A percentile compares a stretch with the other conserved stretches of the same genome.
Conservation (phyloP, 2,888 invertebrate genomes). For the Theodoxus fluviatilis region DNA sequence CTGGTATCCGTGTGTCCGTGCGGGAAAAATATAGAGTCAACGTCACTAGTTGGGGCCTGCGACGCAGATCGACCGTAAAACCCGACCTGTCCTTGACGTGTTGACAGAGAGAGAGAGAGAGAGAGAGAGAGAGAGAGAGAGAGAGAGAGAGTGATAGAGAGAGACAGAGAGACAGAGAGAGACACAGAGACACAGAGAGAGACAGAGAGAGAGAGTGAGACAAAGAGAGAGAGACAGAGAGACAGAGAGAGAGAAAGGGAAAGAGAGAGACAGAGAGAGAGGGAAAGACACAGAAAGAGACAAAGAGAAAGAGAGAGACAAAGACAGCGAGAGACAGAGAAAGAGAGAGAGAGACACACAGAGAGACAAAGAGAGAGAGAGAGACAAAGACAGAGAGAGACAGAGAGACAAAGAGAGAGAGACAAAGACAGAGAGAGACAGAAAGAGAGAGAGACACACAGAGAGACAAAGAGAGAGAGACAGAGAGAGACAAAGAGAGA, state of each 20-base stretch:
- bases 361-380: background rate
- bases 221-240: background rate
- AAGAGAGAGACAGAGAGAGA: slow-evolving; percentile 10
- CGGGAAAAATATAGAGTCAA: too few species aligned
- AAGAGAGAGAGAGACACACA: background rate
- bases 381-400: too few species aligned
- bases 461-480: too few species aligned
- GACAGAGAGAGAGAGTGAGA: background rate
- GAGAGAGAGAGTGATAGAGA: background rate
- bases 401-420: too few species aligned
- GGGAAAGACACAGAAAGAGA: background rate
- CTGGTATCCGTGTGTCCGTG: too few species aligned
- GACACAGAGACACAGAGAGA: background rate
- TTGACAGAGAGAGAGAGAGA: background rate
- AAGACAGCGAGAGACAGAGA: background rate
- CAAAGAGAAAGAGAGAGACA: background rate
- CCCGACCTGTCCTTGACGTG: too few species aligned
- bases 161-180: background rate
- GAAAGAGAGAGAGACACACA: too few species aligned
- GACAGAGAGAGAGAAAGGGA: slow-evolving; percentile 11
- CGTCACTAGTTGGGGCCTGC: too few species aligned
- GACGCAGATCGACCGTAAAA: too few species aligned
- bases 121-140: background rate
- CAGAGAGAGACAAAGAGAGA: too few species aligned
- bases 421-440: too few species aligned